Percentiles rank a stretch among this genome's conserved stretches.
These are phyloP conservation scores for Mormyrus proboscirostris DNA, from an alignment of 2,797 vertebrate species.

Conservation along the genomic window DNA sequence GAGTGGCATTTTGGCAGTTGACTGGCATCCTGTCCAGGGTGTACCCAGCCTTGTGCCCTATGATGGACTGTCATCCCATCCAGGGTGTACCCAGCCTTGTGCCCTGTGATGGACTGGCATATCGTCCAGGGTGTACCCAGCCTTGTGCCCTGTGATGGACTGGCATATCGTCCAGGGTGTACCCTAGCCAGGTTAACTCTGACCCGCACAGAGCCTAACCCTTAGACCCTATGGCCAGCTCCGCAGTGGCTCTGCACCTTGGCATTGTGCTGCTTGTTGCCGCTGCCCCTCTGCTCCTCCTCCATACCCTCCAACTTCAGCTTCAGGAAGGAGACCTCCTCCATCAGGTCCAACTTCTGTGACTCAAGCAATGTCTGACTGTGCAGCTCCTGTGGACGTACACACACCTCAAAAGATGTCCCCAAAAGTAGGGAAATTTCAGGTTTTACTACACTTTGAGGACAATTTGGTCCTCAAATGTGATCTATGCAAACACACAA, in stretches of 20 bases:
- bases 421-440: no score
- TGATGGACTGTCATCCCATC: not conserved
- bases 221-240: not conserved
- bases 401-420: not conserved
- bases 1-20: not conserved
- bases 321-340: conserved; percentile 88
- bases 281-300: conserved; percentile 63
- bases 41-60: no score
- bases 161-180: not conserved
- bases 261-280: conserved; percentile 80
- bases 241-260: conserved; percentile 61
- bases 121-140: not conserved
- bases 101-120: not conserved
- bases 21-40: not conserved
- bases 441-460: no score
- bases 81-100: not conserved
- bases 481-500: no score
- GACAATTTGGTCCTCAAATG: no score
- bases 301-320: conserved; percentile 89
- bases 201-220: not conserved
- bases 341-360: conserved; percentile 90
- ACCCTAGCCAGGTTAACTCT: not conserved
- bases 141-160: not conserved
- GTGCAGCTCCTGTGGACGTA: conserved; percentile 73
- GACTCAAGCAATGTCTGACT: conserved; percentile 86